Base-by-base conservation (phyloP, 2,888 invertebrate species). In the Heliconius sara region DNA sequence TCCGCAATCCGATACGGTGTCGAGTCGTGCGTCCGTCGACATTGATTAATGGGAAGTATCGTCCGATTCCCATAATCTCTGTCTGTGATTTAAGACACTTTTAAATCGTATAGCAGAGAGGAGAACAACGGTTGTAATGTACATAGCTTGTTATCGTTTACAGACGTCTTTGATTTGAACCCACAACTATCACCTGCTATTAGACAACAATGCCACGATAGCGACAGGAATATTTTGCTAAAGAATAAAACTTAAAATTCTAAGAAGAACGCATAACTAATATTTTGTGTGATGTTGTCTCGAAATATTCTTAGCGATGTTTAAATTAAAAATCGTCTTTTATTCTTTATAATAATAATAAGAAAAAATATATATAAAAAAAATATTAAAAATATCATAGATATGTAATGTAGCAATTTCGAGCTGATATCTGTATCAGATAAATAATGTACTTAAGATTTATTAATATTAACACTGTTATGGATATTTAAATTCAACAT, bases 31-130 rank as follows among this genome's bases (percentile, higher is more conserved):
- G 80, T 80, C 80, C 77, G 76, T 81, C 79, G 81, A 80, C 81
- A 76, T 81, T 82, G 83, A 83, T 83, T 79, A 80, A 82, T 83
- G 80, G 52, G 73, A 77, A 57, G 79, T 79, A 80, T 82, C 80
- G 79, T 80, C 80, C 78, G 79, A 80, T 77, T 76, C 79, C 80
- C 73, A 79, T 80, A 80, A 82, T 82, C 79, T 79, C 75, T 79
- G 63, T 74, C 65, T 72, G 66, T 70, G 80, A 79, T 79, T 82
- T 79, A 81, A 81, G 75, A 81, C 76, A 79, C 77, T 76, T 72
- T 76, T 80, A 74, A 78, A 79, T 77, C 74, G 75, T 60, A 77
- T 71, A 43, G 52, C 39, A 39, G 6, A 19, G 52, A 52, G 52
- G 22, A 7, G 47, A 74, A 75, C 74, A 79, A 68, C 74, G 68